Base-by-base conservation (phyloP, 2,113 vertebrate species). In the Castor canadensis region DNA sequence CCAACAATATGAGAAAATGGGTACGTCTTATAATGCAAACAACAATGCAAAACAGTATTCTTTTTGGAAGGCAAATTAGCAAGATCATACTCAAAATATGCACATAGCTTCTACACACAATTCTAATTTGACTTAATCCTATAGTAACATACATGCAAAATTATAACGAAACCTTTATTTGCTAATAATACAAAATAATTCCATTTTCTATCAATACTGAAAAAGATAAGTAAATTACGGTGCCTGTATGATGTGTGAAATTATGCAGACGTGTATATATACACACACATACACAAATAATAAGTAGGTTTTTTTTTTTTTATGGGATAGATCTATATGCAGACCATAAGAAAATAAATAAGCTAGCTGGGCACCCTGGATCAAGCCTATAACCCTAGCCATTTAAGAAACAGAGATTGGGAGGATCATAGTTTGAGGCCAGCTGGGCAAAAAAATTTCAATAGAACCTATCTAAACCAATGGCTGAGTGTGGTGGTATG, bases 71-170 rank as follows among this genome's bases (percentile, higher is more conserved):
- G 40, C 20, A 92, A 96, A 79, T 54, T 67, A 79, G 8, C 16
- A 95, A 83, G 30, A 83, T 22, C 92, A 76, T n/a, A 94, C 69
- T 10, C 92, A 94, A 90, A 73, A 56, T 76, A 67, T 92, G 64
- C 40, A 64, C 32, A 0, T 84, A 56, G 66, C 17, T 86, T 89
- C 71, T 69, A 62, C 20, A 92, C 8, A 89, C 4, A 88, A 75
- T 94, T 38, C 15, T 56, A 95, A 66, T 79, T 60, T 47, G 9
- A 84, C 45, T 19, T 81, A 69, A 71, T 30, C 32, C 19, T 72
- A 67, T 1, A 92, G 15, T 69, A 87, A 75, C 28, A 95, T 8
- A 93, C 19, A 93, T n/a, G 35, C 4, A 95, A 83, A 96, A 83
- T 69, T 89, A 67, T 86, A 84, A 92, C 69, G 89, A 52, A 60